These are phyloP conservation scores for Poecile atricapillus DNA, from an alignment of 2,113 vertebrate species.

Conservation along the genomic window DNA sequence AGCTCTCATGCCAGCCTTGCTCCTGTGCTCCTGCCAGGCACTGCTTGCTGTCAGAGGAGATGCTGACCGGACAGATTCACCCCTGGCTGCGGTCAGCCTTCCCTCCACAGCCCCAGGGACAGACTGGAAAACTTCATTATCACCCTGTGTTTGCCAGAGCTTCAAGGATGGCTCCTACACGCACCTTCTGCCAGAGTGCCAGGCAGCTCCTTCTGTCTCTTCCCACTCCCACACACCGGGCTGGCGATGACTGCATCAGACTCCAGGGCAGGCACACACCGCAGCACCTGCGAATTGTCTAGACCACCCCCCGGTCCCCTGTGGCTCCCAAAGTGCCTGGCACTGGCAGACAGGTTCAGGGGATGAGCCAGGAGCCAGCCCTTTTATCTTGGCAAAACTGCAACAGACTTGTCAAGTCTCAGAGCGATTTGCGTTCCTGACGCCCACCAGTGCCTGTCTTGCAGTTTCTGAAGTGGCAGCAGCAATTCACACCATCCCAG, in stretches of 20 bases:
- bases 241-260: background rate
- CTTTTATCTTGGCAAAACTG: background rate
- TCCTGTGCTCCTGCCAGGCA: background rate
- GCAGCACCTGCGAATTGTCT: background rate
- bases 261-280: background rate
- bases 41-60: background rate
- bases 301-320: background rate
- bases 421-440: background rate
- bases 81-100: background rate
- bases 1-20: background rate
- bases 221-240: background rate
- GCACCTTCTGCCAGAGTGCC: background rate
- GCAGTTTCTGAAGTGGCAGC: background rate
- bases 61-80: background rate
- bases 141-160: background rate
- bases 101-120: background rate
- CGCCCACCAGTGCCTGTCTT: background rate
- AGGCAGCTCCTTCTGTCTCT: background rate
- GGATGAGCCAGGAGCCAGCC: background rate
- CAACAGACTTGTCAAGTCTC: background rate
- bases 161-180: background rate
- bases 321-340: background rate
- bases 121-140: background rate
- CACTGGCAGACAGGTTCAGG: background rate
- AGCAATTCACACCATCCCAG: background rate